Evolutionary conservation across 2,797 vertebrate genomes (phyloP), one percentile per base, ranked within the genome.

Genomic region (Eleutherodactylus coqui): DNA sequence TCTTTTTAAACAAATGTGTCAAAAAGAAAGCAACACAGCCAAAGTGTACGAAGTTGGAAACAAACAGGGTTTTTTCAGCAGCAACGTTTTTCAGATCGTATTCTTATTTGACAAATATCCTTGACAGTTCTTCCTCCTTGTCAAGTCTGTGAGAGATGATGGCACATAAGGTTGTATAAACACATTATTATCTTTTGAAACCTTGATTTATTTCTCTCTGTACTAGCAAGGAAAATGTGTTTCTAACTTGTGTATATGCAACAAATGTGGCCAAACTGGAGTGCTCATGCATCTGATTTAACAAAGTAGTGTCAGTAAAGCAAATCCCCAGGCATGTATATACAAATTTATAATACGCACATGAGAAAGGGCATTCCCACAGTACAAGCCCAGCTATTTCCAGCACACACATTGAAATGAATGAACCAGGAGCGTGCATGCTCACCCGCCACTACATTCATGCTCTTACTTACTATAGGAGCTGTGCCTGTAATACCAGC

Each of bases 131-230:
- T 79, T 87, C 75, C 75, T 83, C 51, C 51, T 29, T 87, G 75
- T 84, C 75, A 87, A 84, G 67, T 36, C 72, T 79, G 34, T 87
- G 82, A 87, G 67, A 58, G 34, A 79, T 87, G 69, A 84, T 84
- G 69, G 67, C 76, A 87, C 75, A 73, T 51, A 80, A 84, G 81
- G 82, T 87, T 79, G 53, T 73, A 41, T 75, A 87, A 83, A 83
- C 80, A 87, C 27, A 73, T 55, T 55, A 75, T 84, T 79, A 84
- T 84, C 60, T 76, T 43, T 47, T 73, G 67, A 75, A 72, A 73
- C 80, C 51, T 62, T 87, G 75, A 79, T 67, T 87, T 82, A 82
- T 86, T 77, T 79, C 64, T 51, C 55, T 73, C 34, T 49, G 51
- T 47, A 79, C 62, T 79, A 64, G 73, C 67, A 75, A 69, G 70